Evolutionary conservation across 2,888 invertebrate genomes (phyloP).

Genomic region (Pollenia angustigena): DNA sequence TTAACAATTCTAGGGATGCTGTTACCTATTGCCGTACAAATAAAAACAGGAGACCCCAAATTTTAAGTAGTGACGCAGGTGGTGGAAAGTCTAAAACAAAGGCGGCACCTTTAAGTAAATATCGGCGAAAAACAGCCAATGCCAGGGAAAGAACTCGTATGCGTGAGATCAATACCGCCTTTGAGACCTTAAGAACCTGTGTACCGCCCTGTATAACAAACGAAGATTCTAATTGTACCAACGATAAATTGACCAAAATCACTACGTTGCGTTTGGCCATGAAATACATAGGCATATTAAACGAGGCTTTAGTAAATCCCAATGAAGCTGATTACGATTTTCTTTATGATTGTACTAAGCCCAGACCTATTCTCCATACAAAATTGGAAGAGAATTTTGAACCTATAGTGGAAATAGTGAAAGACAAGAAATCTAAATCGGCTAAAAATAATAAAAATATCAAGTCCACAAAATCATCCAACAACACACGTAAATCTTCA

Average conservation of each 20-base stretch:
- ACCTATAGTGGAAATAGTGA: conserved; percentile 28
- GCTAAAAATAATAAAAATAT: conserved; percentile 71
- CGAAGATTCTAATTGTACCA: conserved; percentile 84
- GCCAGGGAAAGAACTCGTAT: conserved; percentile 94
- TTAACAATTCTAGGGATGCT: conserved; percentile 32
- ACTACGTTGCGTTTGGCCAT: conserved; percentile 94
- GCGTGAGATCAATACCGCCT: conserved; percentile 95
- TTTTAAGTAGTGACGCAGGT: conserved; percentile 39
- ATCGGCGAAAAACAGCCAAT: conserved; percentile 95
- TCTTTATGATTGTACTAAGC: conserved; percentile 62
- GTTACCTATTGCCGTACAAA: conserved; percentile 1
- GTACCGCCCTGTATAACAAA: conserved; percentile 86
- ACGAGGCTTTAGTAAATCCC: conserved; percentile 86
- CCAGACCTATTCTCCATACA: conserved; percentile 13
- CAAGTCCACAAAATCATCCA: conserved; percentile 45
- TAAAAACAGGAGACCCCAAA: conserved; percentile 33
- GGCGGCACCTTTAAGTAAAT: conserved; percentile 92
- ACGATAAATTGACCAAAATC: conserved; percentile 94
- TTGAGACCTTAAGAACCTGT: conserved; percentile 91
- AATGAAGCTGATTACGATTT: conserved; percentile 79
- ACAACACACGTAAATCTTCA: conserved; percentile 55
- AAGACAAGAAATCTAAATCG: conserved; percentile 53
- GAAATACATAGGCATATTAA: conserved; percentile 92
- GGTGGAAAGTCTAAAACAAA: conserved; percentile 84
- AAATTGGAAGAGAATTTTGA: conserved; percentile 57